phyloP scores from a whole-genome alignment of 2,113 vertebrate genomes.

The Nanorana parkeri region DNA sequence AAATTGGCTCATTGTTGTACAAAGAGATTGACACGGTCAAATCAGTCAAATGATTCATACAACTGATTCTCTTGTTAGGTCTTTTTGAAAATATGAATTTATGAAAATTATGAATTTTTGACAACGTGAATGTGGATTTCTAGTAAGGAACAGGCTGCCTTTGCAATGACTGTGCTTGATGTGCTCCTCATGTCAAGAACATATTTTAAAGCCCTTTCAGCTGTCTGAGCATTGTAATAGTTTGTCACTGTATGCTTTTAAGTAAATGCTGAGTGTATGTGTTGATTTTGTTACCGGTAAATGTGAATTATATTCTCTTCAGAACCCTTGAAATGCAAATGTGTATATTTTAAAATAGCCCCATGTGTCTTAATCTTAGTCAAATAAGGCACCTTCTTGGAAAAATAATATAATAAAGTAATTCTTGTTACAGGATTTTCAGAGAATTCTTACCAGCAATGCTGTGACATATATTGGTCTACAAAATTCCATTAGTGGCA shows the following conservation, averaged over 20 bases:
- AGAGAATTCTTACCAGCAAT: constrained; percentile 81
- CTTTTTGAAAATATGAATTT: constrained; percentile 51
- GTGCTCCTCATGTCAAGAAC: constrained; percentile 26
- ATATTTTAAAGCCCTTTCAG: constrained; percentile 44
- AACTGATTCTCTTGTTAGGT: constrained; percentile 58
- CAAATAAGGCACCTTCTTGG: neutral
- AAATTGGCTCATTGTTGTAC: constrained; percentile 33
- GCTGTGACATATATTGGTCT: constrained; percentile 88
- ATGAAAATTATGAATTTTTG: constrained; percentile 49
- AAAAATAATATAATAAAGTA: neutral
- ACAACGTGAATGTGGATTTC: constrained; percentile 53
- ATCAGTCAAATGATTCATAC: constrained; percentile 59
- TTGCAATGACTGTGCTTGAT: constrained; percentile 42
- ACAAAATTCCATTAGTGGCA: constrained; percentile 81
- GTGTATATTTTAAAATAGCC: constrained; percentile 2
- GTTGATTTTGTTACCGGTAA: constrained; percentile 33
- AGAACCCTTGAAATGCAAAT: constrained; percentile 19
- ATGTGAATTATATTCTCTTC: constrained; percentile 37
- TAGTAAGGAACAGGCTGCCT: constrained; percentile 8
- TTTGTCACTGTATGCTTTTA: constrained; percentile 21
- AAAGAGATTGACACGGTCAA: constrained; percentile 59
- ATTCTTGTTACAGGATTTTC: constrained; percentile 78
- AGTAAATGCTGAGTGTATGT: constrained; percentile 30
- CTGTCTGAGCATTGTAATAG: constrained; percentile 29
- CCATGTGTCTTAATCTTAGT: neutral